Percentiles rank a stretch among this genome's conserved stretches.
Evolutionary conservation across 2,888 invertebrate genomes (phyloP).

Genomic region (Macaria notata): DNA sequence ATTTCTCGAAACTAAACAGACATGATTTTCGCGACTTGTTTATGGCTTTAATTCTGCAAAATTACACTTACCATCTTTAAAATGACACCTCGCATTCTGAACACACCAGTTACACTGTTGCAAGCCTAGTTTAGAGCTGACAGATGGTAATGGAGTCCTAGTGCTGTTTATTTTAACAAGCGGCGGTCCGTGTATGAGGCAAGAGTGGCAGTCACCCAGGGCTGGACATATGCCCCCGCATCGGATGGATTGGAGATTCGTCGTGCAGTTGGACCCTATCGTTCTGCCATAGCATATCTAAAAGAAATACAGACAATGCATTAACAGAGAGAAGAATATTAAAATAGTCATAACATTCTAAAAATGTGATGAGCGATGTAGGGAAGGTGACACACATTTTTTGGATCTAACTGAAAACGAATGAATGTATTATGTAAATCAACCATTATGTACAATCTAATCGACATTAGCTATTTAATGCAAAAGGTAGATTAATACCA

Average conservation of each 20-base stretch:
- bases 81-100: conserved; percentile 94
- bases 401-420: too few species aligned
- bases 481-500: too few species aligned
- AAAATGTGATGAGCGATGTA: too few species aligned
- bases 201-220: conserved; percentile 94
- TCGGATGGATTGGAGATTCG: conserved; percentile 92
- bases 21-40: too few species aligned
- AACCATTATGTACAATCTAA: too few species aligned
- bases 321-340: too few species aligned
- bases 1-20: too few species aligned
- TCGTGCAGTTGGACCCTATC: conserved; percentile 94
- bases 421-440: too few species aligned
- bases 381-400: too few species aligned
- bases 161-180: conserved; percentile 62
- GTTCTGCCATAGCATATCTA: conserved; percentile 91
- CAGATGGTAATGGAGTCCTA: conserved; percentile 72
- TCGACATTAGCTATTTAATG: too few species aligned
- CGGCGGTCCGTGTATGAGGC: conserved; percentile 90
- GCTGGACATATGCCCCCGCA: conserved; percentile 95
- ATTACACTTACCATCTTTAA: conserved; percentile 86
- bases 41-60: neutral
- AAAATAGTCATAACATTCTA: too few species aligned
- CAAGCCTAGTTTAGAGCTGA: conserved; percentile 89
- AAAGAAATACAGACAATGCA: conserved; percentile 19
- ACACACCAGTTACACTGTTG: conserved; percentile 96